Evolutionary conservation across 2,113 vertebrate species (phyloP), one percentile per base, ranked within the genome.

Genomic region (Hippocampus guttulatus): DNA sequence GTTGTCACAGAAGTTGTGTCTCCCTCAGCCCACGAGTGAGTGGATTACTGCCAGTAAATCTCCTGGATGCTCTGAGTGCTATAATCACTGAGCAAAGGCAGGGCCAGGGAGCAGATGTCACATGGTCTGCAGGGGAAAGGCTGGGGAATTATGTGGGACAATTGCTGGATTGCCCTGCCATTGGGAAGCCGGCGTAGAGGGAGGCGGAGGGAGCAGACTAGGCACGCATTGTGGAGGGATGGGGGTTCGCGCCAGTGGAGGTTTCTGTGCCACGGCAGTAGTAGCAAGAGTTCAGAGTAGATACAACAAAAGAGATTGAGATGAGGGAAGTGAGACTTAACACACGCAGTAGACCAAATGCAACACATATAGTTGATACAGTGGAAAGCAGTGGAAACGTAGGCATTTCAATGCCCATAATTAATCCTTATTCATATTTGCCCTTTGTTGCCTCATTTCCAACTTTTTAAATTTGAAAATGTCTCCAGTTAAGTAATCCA

Each of bases 11-110:
- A 74, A 80, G 81, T 79, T 75, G 84, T 74, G 76, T 86, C 82
- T 82, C 81, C 81, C 79, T 85, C 81, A 75, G 82, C 81, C 83
- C 65, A 75, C 82, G 76, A 84, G 85, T 83, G 81, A 88, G 74
- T 87, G 88, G 90, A 92, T 93, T 93, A 93, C 84, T 81, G 75
- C 71, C 80, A 78, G 86, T 92, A 92, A 92, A 93, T 91, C 91
- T 90, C 89, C 83, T 84, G 85, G 75, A 89, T 90, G 85, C 88
- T 85, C 77, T 86, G 90, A 89, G 87, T 90, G 88, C 88, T 89
- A 83, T 93, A 91, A 92, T 93, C 88, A 74, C 87, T 81, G 85
- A 87, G 86, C 78, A 79, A 86, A 88, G 81, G 75, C 81, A 74
- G 85, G 74, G 76, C 74, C 25, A 69, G 84, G 75, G 80, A 93